Base-by-base conservation (phyloP, 2,888 invertebrate genomes). In the Luperina nickerlii region DNA sequence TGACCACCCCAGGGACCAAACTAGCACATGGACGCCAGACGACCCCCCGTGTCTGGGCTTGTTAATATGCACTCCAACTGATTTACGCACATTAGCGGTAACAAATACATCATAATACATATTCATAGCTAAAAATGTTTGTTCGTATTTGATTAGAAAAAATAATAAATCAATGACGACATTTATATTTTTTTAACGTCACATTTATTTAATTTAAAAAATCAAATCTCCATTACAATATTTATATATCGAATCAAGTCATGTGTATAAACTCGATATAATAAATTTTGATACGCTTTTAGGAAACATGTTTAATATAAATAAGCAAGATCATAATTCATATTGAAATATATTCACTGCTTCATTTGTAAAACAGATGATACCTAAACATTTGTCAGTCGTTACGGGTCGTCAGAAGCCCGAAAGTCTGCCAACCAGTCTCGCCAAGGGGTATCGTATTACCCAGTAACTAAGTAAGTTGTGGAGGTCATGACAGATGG, bases 171-270 rank as follows among this genome's bases (percentile, higher is more conserved):
- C 20, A 69, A 32, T 65, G 42, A n/a, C 3, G 20, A 60, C 15
- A 62, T 81, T 38, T 15, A 32, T 18, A 60, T 69, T n/a, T 76
- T 38, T 73, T 51, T 42, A 83, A 73, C 8, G 42, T 42, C 27
- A 54, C 27, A n/a, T 48, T 20, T 9, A 66, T 63, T 68, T 5
- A 74, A 85, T 67, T 48, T 45, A 71, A 45, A 54, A 51, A 65
- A 32, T 68, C 24, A 65, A 63, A 77, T 24, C 20, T 45, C 54
- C 32, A 66, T 51, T 32, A 27, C 1, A 84, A 66, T 78, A 82
- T 82, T 84, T 84, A 63, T 84, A 66, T 48, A 72, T 69, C 54
- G 69, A 57, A 75, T 75, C 9, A 72, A 57, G 13, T 75, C 60
- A 60, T 13, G 70, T 63, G 66, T 73, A 66, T 66, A 38, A 2